Evolutionary conservation across 2,113 vertebrate species (phyloP).

Genomic region (Fulica atra): DNA sequence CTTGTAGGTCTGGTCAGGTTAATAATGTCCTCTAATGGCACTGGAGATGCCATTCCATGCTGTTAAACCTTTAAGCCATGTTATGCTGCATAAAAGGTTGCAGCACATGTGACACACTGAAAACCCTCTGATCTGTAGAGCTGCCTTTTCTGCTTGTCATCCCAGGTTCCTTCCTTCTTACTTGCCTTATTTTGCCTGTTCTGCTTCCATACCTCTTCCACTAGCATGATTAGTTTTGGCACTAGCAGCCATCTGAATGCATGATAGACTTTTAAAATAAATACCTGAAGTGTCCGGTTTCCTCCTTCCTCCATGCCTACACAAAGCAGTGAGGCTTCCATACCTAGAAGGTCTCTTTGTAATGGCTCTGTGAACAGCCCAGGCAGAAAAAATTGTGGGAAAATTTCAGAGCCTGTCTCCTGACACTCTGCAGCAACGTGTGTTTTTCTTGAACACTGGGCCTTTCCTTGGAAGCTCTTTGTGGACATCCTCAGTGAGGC

Average conservation of each 20-base stretch:
- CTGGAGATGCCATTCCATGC: neutral
- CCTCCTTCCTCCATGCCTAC: neutral
- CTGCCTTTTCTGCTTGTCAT: neutral
- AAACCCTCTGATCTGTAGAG: neutral
- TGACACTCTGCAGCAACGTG: neutral
- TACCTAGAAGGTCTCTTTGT: neutral
- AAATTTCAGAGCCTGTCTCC: neutral
- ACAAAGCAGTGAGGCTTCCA: neutral
- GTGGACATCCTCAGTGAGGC: neutral
- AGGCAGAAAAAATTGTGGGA: neutral
- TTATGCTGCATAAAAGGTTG: neutral
- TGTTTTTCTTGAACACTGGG: neutral
- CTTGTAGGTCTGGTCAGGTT: neutral
- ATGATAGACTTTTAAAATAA: conserved; percentile 17
- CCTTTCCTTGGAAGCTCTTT: neutral
- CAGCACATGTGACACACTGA: neutral
- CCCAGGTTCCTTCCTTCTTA: neutral
- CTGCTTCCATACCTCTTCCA: neutral
- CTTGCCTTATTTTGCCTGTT: neutral
- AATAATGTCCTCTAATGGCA: neutral
- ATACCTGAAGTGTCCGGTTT: conserved; percentile 6
- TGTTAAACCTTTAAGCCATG: neutral
- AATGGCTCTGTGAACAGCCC: neutral
- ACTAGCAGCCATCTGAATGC: neutral
- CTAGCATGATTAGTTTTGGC: neutral